Base-by-base conservation (phyloP, 2,797 vertebrate genomes). In the Centroberyx gerrardi region DNA sequence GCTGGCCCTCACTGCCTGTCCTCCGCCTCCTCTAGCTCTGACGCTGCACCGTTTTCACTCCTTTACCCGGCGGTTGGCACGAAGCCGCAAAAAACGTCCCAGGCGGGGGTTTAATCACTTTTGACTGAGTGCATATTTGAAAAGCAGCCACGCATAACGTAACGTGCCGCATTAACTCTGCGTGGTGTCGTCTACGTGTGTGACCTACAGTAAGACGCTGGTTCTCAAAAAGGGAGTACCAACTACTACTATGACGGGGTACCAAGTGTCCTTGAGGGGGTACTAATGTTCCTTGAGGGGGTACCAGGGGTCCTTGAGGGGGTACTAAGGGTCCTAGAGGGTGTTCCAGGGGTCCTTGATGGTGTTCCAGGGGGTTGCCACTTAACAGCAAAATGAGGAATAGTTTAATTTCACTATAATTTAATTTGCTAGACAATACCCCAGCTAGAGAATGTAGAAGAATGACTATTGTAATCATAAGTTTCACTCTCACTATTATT, bases 71-170 rank as follows among this genome's bases (percentile, higher is more conserved):
- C 42, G 9, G 58, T 80, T 89, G 65, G 77, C 86, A 74, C 76
- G n/a, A 56, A 38, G 86, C 70, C 17, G 48, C 89, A 51, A 88
- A 87, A 88, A 67, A 58, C 78, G 79, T 74, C 71, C 72, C 63
- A 48, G 64, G 80, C 82, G 79, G 70, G 62, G 67, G 62, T 61
- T 86, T 88, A 87, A 87, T 90, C 84, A 81, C 9, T 48, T 82
- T 81, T 82, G 85, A 90, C 77, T 51, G 67, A 86, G 83, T 76
- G 81, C 77, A 56, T 78, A 73, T 89, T 90, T 89, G 80, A 86
- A 88, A 87, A 81, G 74, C 73, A 63, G 60, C 73, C 51, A 8
- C 85, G 56, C 60, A 89, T 81, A 87, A 67, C 76, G 74, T 87
- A 85, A 91, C 85, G 62, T 70, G 87, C 62, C 74, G 78, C 10